These are phyloP conservation scores for Malurus splendens DNA, from an alignment of 2,797 vertebrate species.

Conservation along the genomic window DNA sequence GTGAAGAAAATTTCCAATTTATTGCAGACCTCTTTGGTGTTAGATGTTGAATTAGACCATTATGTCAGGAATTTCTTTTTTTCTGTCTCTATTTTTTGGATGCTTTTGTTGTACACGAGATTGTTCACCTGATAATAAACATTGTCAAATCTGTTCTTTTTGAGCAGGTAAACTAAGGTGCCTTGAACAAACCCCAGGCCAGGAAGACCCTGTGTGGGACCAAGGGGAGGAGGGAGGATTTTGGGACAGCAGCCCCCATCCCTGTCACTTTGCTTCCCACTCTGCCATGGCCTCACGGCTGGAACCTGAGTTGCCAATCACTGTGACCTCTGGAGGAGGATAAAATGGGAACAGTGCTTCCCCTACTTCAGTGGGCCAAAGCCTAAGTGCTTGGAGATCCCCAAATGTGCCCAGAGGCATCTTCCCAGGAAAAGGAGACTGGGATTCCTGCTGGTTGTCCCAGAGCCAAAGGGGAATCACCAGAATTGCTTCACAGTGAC, in stretches of 20 bases:
- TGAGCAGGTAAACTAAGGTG: not conserved
- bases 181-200: not conserved
- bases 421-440: not conserved
- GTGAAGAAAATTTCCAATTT: constrained; percentile 62
- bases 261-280: not conserved
- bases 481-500: not conserved
- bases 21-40: constrained; percentile 16
- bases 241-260: not conserved
- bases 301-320: not conserved
- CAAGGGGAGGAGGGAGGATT: not conserved
- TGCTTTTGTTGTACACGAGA: not conserved
- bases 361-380: not conserved
- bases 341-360: not conserved
- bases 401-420: not conserved
- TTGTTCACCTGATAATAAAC: not conserved
- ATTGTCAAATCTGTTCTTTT: not conserved
- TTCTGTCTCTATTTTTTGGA: not conserved
- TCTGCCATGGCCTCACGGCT: not conserved
- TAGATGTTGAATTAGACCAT: constrained; percentile 8
- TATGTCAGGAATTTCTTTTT: not conserved
- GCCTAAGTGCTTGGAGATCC: not conserved
- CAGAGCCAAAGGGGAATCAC: not conserved
- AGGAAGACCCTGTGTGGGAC: rapidly evolving
- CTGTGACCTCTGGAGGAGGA: not conserved
- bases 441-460: not conserved